phyloP scores from a whole-genome alignment of 30 jellyfish, hydroid and myxozoan species.

The Clytia hemisphaerica region DNA sequence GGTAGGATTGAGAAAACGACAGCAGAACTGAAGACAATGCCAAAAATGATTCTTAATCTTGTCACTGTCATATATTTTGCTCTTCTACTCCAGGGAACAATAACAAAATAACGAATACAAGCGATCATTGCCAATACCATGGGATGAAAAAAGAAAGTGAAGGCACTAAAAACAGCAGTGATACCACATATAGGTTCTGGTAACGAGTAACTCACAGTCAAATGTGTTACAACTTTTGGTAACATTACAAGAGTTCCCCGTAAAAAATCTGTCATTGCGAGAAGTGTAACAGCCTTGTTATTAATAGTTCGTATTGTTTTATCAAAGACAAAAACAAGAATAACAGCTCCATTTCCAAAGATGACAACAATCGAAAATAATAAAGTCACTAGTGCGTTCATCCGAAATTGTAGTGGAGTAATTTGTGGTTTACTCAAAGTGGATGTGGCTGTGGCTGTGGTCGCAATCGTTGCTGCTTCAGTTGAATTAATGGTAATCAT shows the following conservation, averaged over 20 bases:
- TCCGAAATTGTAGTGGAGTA: too few species aligned
- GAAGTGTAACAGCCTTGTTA: constrained; percentile 47
- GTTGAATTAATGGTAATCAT: too few species aligned
- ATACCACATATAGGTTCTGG: constrained; percentile 34
- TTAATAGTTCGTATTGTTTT: constrained; percentile 51
- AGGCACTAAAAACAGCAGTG: constrained; percentile 55
- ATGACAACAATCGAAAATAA: constrained; percentile 43
- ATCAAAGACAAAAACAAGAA: constrained; percentile 34
- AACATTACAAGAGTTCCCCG: constrained; percentile 54
- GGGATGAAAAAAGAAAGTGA: constrained; percentile 54
- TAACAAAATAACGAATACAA: constrained; percentile 48
- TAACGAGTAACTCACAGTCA: constrained; percentile 26
- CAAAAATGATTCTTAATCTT: constrained; percentile 19
- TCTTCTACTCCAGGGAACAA: constrained; percentile 31
- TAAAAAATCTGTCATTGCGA: constrained; percentile 53
- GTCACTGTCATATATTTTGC: constrained; percentile 26
- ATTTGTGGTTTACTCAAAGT: too few species aligned
- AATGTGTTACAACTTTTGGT: constrained; percentile 39
- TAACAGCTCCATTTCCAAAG: constrained; percentile 42
- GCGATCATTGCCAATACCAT: constrained; percentile 63
- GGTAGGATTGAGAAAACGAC: constrained; percentile 59
- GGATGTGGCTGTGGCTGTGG: neutral
- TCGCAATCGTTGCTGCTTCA: constrained; percentile 2
- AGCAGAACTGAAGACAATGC: constrained; percentile 23
- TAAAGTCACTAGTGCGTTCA: constrained; percentile 34